phyloP scores from a whole-genome alignment of 2,113 vertebrate species.

The Megaptera novaeangliae region DNA sequence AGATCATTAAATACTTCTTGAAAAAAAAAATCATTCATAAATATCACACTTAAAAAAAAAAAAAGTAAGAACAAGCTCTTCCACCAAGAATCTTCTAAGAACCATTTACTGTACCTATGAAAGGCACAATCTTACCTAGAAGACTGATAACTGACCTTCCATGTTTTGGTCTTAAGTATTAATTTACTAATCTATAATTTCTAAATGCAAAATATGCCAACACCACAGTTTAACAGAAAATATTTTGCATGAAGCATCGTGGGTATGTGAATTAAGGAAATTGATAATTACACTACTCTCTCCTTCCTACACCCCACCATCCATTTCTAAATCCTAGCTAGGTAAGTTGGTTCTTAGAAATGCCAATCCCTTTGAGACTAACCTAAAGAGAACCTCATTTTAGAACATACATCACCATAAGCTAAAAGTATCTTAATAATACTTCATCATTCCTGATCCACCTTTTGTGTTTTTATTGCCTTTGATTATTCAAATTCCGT shows the following conservation, averaged over 20 bases:
- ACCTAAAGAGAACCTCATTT: not conserved
- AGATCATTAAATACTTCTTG: not conserved
- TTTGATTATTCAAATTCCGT: conserved; percentile 48
- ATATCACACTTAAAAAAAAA: not conserved
- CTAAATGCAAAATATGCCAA: not conserved
- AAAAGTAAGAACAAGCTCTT: not conserved
- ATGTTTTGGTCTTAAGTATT: not conserved
- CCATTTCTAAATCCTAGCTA: not conserved
- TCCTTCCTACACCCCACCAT: not conserved
- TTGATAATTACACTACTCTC: not conserved
- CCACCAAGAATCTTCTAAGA: not conserved
- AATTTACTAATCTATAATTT: not conserved
- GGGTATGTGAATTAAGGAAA: not conserved
- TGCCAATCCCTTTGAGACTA: not conserved
- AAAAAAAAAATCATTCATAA: not conserved
- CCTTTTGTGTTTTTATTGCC: not conserved
- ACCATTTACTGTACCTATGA: not conserved
- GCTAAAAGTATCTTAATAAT: not conserved
- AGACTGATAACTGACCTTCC: not conserved
- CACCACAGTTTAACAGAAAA: not conserved
- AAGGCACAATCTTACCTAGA: not conserved
- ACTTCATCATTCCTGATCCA: not conserved
- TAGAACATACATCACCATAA: not conserved
- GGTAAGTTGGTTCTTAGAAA: not conserved
- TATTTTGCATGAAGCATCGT: not conserved